These are phyloP conservation scores for Aphidius ervi DNA, from an alignment of 1,140 invertebrate species.

Conservation along the genomic window DNA sequence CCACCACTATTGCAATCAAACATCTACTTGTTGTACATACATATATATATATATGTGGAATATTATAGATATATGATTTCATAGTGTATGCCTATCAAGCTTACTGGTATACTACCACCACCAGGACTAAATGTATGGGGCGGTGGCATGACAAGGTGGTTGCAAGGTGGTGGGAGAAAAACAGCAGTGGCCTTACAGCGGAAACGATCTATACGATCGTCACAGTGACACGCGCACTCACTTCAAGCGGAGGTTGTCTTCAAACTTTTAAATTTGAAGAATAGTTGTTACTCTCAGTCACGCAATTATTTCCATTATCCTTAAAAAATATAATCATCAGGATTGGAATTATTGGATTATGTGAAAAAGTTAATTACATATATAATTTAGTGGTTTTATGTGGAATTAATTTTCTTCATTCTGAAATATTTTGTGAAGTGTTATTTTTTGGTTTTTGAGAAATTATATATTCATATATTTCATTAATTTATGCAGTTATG, in stretches of 20 bases:
- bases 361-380: too few relatives aligned
- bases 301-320: neutral
- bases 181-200: slow-evolving; percentile 37
- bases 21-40: slow-evolving; percentile 31
- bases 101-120: neutral
- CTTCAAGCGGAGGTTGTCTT: slow-evolving; percentile 46
- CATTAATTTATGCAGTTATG: too few relatives aligned
- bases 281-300: neutral
- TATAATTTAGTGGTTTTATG: too few relatives aligned
- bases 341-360: too few relatives aligned
- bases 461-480: too few relatives aligned
- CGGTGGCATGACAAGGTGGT: slow-evolving; percentile 14
- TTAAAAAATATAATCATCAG: neutral
- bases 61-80: neutral
- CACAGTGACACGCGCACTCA: slow-evolving; percentile 53
- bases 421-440: too few relatives aligned
- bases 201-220: slow-evolving; percentile 48
- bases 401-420: too few relatives aligned
- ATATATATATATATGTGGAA: too few relatives aligned
- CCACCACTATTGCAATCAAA: neutral
- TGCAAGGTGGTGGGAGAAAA: slow-evolving; percentile 22
- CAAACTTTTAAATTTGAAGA: slow-evolving; percentile 15
- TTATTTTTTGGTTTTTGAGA: too few relatives aligned
- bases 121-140: slow-evolving; percentile 2
- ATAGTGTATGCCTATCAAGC: slow-evolving; percentile 4